phyloP scores from a whole-genome alignment of 2,888 invertebrate species.

The Magallana nippona region DNA sequence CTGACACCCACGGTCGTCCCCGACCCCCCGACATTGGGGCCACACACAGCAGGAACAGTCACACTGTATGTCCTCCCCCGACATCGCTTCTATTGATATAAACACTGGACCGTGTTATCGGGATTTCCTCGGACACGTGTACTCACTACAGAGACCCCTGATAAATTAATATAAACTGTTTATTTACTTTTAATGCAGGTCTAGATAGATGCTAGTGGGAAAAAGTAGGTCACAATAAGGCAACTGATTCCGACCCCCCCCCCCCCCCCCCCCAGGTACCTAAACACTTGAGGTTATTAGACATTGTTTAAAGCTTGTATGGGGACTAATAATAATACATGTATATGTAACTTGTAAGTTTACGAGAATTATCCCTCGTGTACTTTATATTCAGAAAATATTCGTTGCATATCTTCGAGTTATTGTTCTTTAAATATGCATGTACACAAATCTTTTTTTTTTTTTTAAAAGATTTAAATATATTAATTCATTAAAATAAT shows the following conservation, averaged over 20 bases:
- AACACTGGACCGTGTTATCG: background rate
- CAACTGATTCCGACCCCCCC: no score
- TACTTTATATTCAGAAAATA: no score
- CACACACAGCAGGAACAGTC: constrained; percentile 29
- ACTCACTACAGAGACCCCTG: background rate
- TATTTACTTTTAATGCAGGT: background rate
- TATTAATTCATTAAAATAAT: no score
- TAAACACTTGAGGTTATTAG: background rate
- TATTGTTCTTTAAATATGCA: no score
- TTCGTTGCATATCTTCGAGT: no score
- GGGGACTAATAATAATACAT: no score
- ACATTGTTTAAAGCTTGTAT: background rate
- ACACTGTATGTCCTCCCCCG: background rate
- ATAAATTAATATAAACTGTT: background rate
- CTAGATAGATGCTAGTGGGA: background rate
- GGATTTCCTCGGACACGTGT: background rate
- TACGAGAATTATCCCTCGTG: no score
- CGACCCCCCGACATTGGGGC: background rate
- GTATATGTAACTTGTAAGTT: no score
- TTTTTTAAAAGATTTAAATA: no score
- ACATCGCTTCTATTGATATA: background rate
- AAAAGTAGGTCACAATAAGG: background rate
- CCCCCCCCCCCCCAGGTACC: no score
- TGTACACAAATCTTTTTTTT: no score
- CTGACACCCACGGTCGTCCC: background rate